Conservation (phyloP, 2,888 invertebrate genomes). For the Athalia circularis region DNA sequence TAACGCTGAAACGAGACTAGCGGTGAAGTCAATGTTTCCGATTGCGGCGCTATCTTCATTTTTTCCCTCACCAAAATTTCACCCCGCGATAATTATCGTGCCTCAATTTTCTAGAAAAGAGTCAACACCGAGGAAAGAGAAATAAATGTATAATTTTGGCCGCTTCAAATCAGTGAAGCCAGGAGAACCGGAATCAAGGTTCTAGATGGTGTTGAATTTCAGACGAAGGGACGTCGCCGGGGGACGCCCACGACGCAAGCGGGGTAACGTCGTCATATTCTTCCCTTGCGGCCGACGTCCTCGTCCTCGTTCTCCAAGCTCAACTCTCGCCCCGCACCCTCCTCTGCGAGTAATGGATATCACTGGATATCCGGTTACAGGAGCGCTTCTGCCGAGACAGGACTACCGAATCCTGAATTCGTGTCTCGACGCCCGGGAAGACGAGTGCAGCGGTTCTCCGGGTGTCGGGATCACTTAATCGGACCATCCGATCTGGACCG, state of each 20-base stretch:
- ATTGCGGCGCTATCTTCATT: neutral
- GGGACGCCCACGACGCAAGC: conserved; percentile 39
- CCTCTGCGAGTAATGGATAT: conserved; percentile 37
- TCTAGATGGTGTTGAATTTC: conserved; percentile 35
- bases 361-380: conserved; percentile 40
- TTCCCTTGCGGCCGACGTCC: neutral
- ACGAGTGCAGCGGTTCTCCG: conserved; percentile 10
- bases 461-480: conserved; percentile 39
- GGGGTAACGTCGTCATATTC: conserved; percentile 36
- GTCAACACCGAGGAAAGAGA: neutral
- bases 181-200: conserved; percentile 24
- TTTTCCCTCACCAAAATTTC: too few relatives aligned
- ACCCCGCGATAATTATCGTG: too few relatives aligned
- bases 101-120: too few relatives aligned
- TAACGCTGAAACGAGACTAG: neutral
- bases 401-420: conserved; percentile 48
- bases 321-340: conserved; percentile 32
- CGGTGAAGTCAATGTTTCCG: neutral
- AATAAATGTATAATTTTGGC: neutral
- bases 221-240: conserved; percentile 4
- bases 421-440: conserved; percentile 36
- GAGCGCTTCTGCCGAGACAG: conserved; percentile 40
- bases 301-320: neutral
- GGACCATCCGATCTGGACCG: conserved; percentile 30
- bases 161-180: neutral